These are phyloP conservation scores for Lissonota sp. DNA, from an alignment of 2,888 invertebrate genomes.

Conservation along the genomic window DNA sequence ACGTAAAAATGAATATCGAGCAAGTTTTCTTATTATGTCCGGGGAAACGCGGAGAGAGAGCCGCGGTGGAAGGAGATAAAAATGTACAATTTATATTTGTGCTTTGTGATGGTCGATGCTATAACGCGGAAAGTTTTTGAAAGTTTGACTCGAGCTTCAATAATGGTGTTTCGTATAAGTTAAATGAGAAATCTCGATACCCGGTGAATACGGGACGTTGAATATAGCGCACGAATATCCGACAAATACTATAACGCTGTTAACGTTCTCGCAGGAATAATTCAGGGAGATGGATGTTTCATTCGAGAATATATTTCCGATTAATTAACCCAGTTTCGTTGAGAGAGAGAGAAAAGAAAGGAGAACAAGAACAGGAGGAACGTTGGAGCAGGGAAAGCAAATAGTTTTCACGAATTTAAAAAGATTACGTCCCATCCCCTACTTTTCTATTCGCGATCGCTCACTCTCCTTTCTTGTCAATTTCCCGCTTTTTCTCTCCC, in stretches of 20 bases:
- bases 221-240: conserved; percentile 17
- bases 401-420: conserved; percentile 45
- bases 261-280: conserved; percentile 2
- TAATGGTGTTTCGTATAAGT: conserved; percentile 29
- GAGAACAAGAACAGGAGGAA: conserved; percentile 4
- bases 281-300: conserved; percentile 9
- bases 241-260: conserved; percentile 41
- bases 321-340: conserved; percentile 53
- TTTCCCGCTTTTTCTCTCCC: conserved; percentile 31
- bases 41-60: too few species aligned
- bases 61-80: not conserved
- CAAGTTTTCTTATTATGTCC: conserved; percentile 33
- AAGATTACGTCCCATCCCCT: conserved; percentile 24
- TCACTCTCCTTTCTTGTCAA: not conserved
- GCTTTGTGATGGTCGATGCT: conserved; percentile 7
- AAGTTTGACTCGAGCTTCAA: conserved; percentile 26
- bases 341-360: conserved; percentile 5
- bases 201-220: not conserved
- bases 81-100: conserved; percentile 32
- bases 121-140: conserved; percentile 34
- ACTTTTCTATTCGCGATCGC: conserved; percentile 1
- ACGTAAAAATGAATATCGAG: conserved; percentile 10
- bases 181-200: conserved; percentile 7
- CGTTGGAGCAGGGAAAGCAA: conserved; percentile 36
- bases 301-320: conserved; percentile 19